A percentile compares a stretch with the other conserved stretches of the same genome.
These are phyloP conservation scores for Pseudomyrmex dendroicus DNA, from an alignment of 1,140 invertebrate genomes.

Conservation along the genomic window DNA sequence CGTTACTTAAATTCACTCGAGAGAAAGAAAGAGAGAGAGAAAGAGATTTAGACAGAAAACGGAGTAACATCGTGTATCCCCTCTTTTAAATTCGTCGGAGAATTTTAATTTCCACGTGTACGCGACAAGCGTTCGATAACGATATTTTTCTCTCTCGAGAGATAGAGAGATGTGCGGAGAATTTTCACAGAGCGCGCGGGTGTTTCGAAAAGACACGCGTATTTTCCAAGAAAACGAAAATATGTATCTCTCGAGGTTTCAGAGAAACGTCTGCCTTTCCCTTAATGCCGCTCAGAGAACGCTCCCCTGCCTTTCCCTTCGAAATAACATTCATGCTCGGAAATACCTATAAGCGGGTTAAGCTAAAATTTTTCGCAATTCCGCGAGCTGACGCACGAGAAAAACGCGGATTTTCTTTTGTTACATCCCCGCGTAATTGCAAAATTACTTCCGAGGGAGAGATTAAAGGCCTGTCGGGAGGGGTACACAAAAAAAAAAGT, in stretches of 20 bases:
- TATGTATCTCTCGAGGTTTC: not conserved
- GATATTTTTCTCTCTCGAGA: not conserved
- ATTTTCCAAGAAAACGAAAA: slow-evolving; percentile 24
- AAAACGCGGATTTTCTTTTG: not conserved
- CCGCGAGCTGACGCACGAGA: not conserved
- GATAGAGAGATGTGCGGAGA: not conserved
- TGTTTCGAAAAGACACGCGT: not conserved
- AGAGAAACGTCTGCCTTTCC: not conserved
- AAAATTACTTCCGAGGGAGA: not conserved
- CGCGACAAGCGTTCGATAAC: not conserved
- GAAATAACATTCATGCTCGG: slow-evolving; percentile 13
- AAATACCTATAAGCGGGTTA: slow-evolving; percentile 18
- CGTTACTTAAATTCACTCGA: too few relatives aligned
- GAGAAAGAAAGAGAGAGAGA: too few relatives aligned
- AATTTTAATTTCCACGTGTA: not conserved
- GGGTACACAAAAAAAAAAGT: too few relatives aligned
- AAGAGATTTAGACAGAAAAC: too few relatives aligned
- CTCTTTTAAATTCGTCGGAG: too few relatives aligned
- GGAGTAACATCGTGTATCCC: too few relatives aligned
- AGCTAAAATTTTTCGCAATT: slow-evolving; percentile 33
- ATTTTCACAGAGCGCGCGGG: not conserved
- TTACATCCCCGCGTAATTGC: slow-evolving; percentile 10
- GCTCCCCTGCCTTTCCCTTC: not conserved
- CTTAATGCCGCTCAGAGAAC: not conserved
- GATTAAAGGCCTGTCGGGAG: not conserved